phyloP scores from a whole-genome alignment of 2,113 vertebrate species.

The Herpailurus yagouaroundi region DNA sequence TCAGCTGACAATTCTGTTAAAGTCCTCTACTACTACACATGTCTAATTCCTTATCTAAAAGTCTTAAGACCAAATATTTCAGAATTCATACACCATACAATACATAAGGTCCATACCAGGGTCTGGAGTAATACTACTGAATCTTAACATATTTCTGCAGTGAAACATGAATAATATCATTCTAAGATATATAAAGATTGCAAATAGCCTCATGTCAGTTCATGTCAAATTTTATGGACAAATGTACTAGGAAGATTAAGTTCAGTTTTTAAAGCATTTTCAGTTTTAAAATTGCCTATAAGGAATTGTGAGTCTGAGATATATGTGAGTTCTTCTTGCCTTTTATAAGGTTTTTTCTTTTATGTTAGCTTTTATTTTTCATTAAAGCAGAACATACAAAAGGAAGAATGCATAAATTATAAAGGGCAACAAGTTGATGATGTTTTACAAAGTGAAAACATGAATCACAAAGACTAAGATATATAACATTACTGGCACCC shows the following conservation, averaged over 20 bases:
- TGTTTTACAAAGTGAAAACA: constrained; percentile 1
- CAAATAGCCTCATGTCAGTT: neutral
- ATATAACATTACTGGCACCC: neutral
- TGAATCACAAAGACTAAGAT: neutral
- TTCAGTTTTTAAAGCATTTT: constrained; percentile 23
- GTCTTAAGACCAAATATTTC: constrained; percentile 27
- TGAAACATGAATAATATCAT: neutral
- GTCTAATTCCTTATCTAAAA: neutral
- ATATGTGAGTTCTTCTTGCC: neutral
- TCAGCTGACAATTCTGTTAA: neutral
- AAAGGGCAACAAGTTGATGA: neutral
- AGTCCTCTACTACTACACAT: neutral
- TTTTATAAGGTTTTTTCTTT: neutral
- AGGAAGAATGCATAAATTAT: neutral
- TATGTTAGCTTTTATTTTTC: neutral
- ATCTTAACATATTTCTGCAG: constrained; percentile 16
- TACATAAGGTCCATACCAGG: neutral
- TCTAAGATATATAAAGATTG: neutral
- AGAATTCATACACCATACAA: neutral
- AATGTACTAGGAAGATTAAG: neutral
- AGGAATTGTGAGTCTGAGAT: neutral
- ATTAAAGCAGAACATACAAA: neutral
- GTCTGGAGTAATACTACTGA: neutral
- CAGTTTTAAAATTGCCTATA: neutral
- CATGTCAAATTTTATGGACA: constrained; percentile 17